These are phyloP conservation scores for Diorhabda carinulata DNA, from an alignment of 1,140 invertebrate species.

Conservation along the genomic window DNA sequence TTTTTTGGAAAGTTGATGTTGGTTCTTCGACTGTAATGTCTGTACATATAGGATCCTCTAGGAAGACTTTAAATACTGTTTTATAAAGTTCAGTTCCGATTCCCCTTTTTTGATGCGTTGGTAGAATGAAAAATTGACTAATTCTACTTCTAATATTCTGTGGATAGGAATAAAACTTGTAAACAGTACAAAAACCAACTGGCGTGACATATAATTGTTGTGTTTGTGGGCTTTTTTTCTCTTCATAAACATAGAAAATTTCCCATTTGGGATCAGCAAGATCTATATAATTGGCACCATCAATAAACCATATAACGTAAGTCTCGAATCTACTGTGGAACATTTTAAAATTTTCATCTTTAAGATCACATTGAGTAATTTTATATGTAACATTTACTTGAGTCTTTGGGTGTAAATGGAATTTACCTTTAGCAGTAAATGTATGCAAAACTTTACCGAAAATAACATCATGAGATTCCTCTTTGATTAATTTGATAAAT, in stretches of 20 bases:
- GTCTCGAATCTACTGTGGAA: slow-evolving; percentile 86
- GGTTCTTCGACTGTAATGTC: slow-evolving; percentile 41
- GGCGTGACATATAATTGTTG: slow-evolving; percentile 67
- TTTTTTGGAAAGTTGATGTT: slow-evolving; percentile 33
- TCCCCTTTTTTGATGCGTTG: slow-evolving; percentile 82
- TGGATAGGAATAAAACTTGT: slow-evolving; percentile 94
- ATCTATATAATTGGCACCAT: slow-evolving; percentile 90
- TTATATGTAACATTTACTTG: slow-evolving; percentile 66
- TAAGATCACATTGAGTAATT: slow-evolving; percentile 72
- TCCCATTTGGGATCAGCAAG: slow-evolving; percentile 88
- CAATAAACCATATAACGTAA: slow-evolving; percentile 92
- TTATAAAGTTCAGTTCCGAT: slow-evolving; percentile 65
- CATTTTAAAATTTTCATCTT: slow-evolving; percentile 65
- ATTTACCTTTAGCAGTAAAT: slow-evolving; percentile 20
- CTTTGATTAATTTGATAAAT: slow-evolving; percentile 62
- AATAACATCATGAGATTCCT: slow-evolving; percentile 56
- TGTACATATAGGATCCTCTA: slow-evolving; percentile 21
- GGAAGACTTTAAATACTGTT: slow-evolving; percentile 25
- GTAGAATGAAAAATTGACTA: slow-evolving; percentile 86
- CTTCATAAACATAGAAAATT: slow-evolving; percentile 87
- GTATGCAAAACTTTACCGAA: slow-evolving; percentile 30
- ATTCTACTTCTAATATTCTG: slow-evolving; percentile 80
- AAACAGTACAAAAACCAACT: slow-evolving; percentile 86
- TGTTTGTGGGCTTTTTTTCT: slow-evolving; percentile 59
- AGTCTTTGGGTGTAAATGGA: slow-evolving; percentile 42